Percentiles rank a stretch among this genome's conserved stretches.
Evolutionary conservation across 2,888 invertebrate genomes (phyloP).

Genomic region (Cerceris ruficornis): DNA sequence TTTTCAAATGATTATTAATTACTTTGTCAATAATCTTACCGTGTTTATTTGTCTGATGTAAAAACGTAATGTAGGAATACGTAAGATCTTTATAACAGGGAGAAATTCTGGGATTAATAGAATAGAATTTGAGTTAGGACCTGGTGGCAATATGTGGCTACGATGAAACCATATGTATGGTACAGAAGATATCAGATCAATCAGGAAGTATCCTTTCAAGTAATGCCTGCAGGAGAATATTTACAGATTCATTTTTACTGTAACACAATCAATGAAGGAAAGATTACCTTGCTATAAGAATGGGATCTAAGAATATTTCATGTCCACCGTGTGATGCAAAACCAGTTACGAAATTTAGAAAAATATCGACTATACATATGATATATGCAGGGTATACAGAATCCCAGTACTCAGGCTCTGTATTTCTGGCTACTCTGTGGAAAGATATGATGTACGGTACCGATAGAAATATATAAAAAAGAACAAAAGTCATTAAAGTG

Average conservation of each 20-base stretch:
- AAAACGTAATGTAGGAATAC: slow-evolving; percentile 65
- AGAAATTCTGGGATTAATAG: slow-evolving; percentile 68
- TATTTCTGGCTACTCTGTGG: slow-evolving; percentile 61
- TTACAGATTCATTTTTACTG: background rate
- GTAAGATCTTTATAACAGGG: slow-evolving; percentile 70
- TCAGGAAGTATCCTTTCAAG: slow-evolving; percentile 71
- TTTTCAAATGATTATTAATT: background rate
- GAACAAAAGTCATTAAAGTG: slow-evolving; percentile 70
- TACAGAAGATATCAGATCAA: slow-evolving; percentile 77
- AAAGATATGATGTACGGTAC: slow-evolving; percentile 70
- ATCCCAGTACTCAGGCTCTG: slow-evolving; percentile 36
- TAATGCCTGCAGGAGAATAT: slow-evolving; percentile 74
- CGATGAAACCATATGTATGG: slow-evolving; percentile 71
- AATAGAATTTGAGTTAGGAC: slow-evolving; percentile 58
- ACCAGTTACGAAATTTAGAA: slow-evolving; percentile 77
- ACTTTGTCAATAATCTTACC: slow-evolving; percentile 51
- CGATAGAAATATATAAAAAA: slow-evolving; percentile 68
- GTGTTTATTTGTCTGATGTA: slow-evolving; percentile 65
- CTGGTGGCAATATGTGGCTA: slow-evolving; percentile 49
- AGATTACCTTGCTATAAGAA: slow-evolving; percentile 64
- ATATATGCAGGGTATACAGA: slow-evolving; percentile 62
- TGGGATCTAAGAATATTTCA: slow-evolving; percentile 71
- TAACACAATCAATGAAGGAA: slow-evolving; percentile 3
- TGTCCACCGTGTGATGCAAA: slow-evolving; percentile 66
- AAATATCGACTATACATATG: slow-evolving; percentile 72